These are phyloP conservation scores for Oikopleura dioica DNA, from an alignment of 23 tunicate species.

Conservation along the genomic window DNA sequence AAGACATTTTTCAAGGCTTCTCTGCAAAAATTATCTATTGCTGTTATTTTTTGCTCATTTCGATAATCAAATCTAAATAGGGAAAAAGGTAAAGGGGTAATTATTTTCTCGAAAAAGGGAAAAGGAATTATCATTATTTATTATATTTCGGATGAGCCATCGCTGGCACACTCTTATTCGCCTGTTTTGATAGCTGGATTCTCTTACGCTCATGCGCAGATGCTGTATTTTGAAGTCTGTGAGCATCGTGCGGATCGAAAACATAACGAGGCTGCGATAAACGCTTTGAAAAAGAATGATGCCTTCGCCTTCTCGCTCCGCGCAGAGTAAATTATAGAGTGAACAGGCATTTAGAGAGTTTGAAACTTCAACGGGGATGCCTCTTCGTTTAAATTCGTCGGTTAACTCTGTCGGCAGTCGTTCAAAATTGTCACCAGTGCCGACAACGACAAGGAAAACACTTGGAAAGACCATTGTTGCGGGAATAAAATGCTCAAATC, in stretches of 20 bases:
- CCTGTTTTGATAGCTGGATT: too few species aligned
- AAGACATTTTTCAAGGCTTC: constrained; percentile 82
- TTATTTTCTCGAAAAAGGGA: too few species aligned
- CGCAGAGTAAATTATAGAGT: neutral
- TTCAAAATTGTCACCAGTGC: neutral
- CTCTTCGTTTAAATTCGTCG: neutral
- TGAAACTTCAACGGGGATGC: neutral
- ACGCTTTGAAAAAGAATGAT: neutral
- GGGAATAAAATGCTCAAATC: neutral
- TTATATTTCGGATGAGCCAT: too few species aligned
- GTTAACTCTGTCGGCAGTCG: neutral
- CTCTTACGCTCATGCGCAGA: too few species aligned
- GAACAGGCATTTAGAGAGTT: neutral
- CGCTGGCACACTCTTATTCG: too few species aligned
- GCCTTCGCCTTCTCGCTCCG: neutral
- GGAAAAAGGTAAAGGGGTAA: too few species aligned
- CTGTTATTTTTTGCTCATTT: too few species aligned
- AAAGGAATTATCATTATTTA: too few species aligned
- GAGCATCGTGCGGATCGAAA: too few species aligned
- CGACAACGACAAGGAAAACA: neutral
- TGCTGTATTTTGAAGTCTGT: too few species aligned
- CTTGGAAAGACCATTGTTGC: neutral
- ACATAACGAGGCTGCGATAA: neutral
- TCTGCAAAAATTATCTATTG: too few species aligned
- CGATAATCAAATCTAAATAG: too few species aligned